These are phyloP conservation scores for Volucella inanis DNA, from an alignment of 2,888 invertebrate species.

Conservation along the genomic window DNA sequence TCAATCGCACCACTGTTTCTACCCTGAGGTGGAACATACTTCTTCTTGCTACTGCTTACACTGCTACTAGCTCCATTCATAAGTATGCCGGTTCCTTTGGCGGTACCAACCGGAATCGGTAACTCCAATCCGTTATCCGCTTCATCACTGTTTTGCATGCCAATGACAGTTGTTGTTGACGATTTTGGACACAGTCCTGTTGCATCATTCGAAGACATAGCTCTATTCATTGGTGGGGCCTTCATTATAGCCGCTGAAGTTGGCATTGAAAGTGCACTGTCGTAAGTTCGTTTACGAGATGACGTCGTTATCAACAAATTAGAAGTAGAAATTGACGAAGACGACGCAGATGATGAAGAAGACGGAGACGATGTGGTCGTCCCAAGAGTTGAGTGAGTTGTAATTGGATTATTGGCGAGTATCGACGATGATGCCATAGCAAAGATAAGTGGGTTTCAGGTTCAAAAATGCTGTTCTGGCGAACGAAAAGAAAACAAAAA, in stretches of 20 bases:
- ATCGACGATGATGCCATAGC: constrained; percentile 82
- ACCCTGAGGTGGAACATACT: constrained; percentile 77
- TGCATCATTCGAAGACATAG: constrained; percentile 60
- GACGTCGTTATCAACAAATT: constrained; percentile 77
- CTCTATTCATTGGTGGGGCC: constrained; percentile 50
- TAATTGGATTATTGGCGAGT: constrained; percentile 81
- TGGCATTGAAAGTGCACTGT: constrained; percentile 80
- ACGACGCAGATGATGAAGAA: constrained; percentile 60
- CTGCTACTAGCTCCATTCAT: constrained; percentile 33
- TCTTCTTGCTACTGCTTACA: constrained; percentile 77
- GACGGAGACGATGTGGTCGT: constrained; percentile 69
- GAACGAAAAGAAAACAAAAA: constrained; percentile 38
- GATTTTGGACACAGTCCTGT: constrained; percentile 57
- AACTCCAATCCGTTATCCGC: constrained; percentile 53
- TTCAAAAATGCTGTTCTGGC: constrained; percentile 52
- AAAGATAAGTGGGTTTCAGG: constrained; percentile 43
- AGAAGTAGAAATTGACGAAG: constrained; percentile 59
- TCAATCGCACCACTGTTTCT: constrained; percentile 64
- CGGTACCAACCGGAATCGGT: constrained; percentile 41
- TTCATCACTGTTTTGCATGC: constrained; percentile 57
- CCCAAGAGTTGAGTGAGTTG: constrained; percentile 77
- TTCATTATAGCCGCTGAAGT: constrained; percentile 73
- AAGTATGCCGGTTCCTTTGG: constrained; percentile 44
- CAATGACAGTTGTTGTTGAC: constrained; percentile 49
- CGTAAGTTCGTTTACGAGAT: constrained; percentile 81